These are phyloP conservation scores for Achlya flavicornis DNA, from an alignment of 2,888 invertebrate species.

Conservation along the genomic window DNA sequence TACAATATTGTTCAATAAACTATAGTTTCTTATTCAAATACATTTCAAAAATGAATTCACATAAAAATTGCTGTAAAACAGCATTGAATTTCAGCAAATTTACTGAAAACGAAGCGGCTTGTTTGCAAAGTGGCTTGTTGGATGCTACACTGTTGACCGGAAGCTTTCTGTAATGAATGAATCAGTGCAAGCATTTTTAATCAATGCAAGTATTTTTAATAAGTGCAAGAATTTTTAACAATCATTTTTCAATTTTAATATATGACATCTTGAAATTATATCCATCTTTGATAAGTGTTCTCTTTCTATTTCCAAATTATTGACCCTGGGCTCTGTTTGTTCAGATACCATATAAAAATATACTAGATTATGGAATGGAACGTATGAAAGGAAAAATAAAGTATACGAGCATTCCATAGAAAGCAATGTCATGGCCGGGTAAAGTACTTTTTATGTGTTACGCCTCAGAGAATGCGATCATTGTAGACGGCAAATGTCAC, in stretches of 20 bases:
- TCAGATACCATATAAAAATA: neutral
- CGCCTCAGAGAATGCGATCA: constrained; percentile 47
- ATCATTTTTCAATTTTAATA: too few species aligned
- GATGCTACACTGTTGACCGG: constrained; percentile 31
- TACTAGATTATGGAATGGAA: neutral
- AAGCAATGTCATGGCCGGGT: constrained; percentile 38
- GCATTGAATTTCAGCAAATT: constrained; percentile 37
- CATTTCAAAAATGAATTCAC: neutral
- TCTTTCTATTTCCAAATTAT: too few species aligned
- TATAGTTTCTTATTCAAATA: too few species aligned
- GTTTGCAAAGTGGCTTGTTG: constrained; percentile 48
- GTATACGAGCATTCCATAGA: constrained; percentile 1
- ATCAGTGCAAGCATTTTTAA: constrained; percentile 25
- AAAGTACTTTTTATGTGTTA: constrained; percentile 39
- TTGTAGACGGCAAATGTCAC: constrained; percentile 49
- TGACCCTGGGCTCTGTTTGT: too few species aligned
- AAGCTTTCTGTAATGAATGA: constrained; percentile 28
- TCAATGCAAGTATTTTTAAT: too few species aligned
- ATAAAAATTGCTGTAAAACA: neutral
- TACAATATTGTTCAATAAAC: too few species aligned
- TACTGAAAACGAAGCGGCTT: constrained; percentile 38
- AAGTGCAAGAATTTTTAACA: too few species aligned
- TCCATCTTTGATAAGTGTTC: too few species aligned
- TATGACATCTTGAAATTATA: too few species aligned
- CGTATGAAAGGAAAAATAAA: neutral